Conservation (phyloP, 2,113 vertebrate species). For the Lanius collurio region DNA sequence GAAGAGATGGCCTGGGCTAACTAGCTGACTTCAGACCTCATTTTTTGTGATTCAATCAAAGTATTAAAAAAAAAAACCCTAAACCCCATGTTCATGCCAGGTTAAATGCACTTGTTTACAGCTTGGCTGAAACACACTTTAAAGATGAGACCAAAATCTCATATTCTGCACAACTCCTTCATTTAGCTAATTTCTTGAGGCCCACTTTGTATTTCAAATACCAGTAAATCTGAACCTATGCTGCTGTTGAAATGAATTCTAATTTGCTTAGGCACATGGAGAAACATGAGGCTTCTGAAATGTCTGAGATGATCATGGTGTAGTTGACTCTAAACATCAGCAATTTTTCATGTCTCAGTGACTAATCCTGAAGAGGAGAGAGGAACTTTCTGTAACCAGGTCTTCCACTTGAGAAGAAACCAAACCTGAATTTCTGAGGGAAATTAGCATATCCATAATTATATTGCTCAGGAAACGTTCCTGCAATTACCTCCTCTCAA, state of each 20-base stretch:
- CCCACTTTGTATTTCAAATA: neutral
- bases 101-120: neutral
- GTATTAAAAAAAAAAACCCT: neutral
- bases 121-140: neutral
- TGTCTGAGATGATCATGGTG: neutral
- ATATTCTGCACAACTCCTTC: neutral
- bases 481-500: slow-evolving; percentile 28
- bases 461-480: slow-evolving; percentile 33
- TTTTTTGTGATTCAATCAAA: neutral
- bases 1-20: neutral
- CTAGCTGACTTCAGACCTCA: neutral
- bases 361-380: neutral
- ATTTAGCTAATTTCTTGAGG: neutral
- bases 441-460: slow-evolving; percentile 43
- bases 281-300: neutral
- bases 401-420: neutral
- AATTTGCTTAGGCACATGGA: neutral
- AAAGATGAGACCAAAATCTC: neutral
- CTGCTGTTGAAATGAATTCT: neutral
- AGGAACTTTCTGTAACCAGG: neutral
- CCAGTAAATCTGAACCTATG: neutral
- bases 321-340: neutral
- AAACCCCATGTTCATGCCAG: neutral
- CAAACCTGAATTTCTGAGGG: neutral
- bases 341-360: neutral